A percentile compares a stretch with the other conserved stretches of the same genome.
These are phyloP conservation scores for Ischnus inquisitorius DNA, from an alignment of 2,888 invertebrate species.

Conservation along the genomic window DNA sequence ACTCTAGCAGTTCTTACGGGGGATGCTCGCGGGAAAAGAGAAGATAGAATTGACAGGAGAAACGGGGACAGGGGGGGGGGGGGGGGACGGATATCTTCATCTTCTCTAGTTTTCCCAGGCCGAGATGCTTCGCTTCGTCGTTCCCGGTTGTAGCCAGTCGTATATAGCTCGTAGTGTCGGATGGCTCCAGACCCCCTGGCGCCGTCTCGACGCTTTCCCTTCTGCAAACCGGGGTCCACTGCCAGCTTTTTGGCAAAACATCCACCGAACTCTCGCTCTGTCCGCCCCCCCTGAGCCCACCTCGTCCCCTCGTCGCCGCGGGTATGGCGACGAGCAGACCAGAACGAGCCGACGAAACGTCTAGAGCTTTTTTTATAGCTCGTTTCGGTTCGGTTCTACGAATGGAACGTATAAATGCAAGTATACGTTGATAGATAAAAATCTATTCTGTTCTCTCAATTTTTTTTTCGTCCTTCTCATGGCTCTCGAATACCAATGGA, in stretches of 20 bases:
- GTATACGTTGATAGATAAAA: constrained; percentile 4
- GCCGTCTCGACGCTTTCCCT: constrained; percentile 82
- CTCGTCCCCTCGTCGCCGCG: constrained; percentile 28
- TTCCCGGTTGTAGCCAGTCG: constrained; percentile 39
- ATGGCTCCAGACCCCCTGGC: constrained; percentile 84
- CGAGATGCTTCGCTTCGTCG: constrained; percentile 28
- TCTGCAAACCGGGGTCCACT: constrained; percentile 39
- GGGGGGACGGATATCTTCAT: not conserved
- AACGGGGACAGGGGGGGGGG: not conserved
- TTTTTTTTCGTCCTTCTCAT: not conserved
- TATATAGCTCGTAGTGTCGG: constrained; percentile 63
- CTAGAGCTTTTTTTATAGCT: constrained; percentile 33
- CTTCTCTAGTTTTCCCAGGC: constrained; percentile 37
- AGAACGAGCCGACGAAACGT: constrained; percentile 57
- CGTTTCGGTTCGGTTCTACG: constrained; percentile 6
- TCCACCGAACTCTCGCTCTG: constrained; percentile 76
- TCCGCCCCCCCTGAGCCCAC: constrained; percentile 34
- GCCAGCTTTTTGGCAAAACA: constrained; percentile 82
- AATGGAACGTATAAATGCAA: not conserved
- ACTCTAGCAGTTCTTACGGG: not conserved
- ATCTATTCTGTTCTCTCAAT: not conserved
- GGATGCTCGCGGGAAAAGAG: not conserved
- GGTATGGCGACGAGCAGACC: constrained; percentile 64
- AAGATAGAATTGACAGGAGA: constrained; percentile 52
- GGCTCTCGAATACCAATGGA: not conserved